Conservation (phyloP, 2,888 invertebrate species). For the Balanococcus diminutus region DNA sequence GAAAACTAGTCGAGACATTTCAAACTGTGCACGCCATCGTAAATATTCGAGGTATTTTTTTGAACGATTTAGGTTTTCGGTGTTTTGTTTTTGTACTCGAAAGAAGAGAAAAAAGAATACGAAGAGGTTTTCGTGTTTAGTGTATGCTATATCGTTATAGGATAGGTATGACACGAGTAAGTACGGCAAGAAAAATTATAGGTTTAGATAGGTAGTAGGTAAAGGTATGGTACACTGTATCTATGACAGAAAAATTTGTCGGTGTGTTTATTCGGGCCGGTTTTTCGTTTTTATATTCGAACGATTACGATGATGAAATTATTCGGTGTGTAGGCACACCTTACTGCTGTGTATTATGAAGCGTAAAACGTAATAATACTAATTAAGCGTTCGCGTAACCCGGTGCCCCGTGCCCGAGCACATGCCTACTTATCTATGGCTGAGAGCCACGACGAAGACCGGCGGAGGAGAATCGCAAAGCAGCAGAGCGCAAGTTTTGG, state of each 20-base stretch:
- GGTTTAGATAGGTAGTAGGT: not conserved
- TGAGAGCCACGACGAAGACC: not conserved
- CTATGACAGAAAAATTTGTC: not conserved
- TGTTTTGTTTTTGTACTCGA: not conserved
- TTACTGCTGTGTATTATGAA: too few relatives aligned
- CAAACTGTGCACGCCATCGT: slow-evolving; percentile 42
- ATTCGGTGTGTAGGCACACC: not conserved
- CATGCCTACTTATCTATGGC: not conserved
- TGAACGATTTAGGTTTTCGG: slow-evolving; percentile 19
- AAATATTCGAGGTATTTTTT: slow-evolving; percentile 38
- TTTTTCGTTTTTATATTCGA: not conserved
- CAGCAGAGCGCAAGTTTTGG: not conserved
- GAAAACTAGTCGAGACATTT: slow-evolving; percentile 38
- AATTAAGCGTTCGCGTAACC: not conserved
- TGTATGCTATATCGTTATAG: too few relatives aligned
- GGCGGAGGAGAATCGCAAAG: not conserved
- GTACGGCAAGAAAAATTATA: not conserved
- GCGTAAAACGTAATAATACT: not conserved
- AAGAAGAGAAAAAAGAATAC: not conserved
- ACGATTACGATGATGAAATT: not conserved
- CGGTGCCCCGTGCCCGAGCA: not conserved
- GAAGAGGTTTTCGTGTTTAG: not conserved
- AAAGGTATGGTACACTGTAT: not conserved
- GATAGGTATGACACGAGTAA: not conserved
- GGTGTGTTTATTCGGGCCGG: not conserved